Evolutionary conservation across 2,113 vertebrate genomes (phyloP).

Genomic region (Calyptommatus sinebrachiatus): DNA sequence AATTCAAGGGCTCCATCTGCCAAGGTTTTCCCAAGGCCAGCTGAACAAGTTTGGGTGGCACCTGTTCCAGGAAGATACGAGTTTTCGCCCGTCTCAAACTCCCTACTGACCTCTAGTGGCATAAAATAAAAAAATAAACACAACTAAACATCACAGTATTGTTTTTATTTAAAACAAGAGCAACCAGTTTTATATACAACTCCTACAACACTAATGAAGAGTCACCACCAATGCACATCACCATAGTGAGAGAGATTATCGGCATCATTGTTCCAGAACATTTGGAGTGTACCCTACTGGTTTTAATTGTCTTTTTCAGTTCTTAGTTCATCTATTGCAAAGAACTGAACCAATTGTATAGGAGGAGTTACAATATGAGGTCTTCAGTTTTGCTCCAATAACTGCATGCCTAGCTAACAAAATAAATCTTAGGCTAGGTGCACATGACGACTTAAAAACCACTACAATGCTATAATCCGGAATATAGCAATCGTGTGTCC

Average conservation of each 20-base stretch:
- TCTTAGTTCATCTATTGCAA: not conserved
- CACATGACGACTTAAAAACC: too few relatives aligned
- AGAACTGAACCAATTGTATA: not conserved
- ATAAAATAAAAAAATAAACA: not conserved
- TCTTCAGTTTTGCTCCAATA: not conserved
- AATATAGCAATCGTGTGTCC: too few relatives aligned
- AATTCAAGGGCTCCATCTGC: too few relatives aligned
- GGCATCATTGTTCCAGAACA: not conserved
- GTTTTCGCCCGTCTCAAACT: not conserved
- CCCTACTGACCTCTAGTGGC: slow-evolving; percentile 16
- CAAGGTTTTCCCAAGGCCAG: too few relatives aligned
- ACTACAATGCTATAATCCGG: too few relatives aligned
- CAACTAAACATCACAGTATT: not conserved
- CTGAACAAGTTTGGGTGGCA: not conserved
- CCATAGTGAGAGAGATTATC: not conserved
- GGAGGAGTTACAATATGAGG: not conserved
- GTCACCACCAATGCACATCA: not conserved
- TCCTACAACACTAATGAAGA: too few relatives aligned
- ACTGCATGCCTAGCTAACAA: not conserved
- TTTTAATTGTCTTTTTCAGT: not conserved
- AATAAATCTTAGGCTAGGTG: not conserved
- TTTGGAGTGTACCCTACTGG: not conserved
- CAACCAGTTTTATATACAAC: too few relatives aligned
- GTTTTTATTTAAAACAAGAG: not conserved
- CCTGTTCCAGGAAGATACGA: too few relatives aligned